phyloP scores from a whole-genome alignment of 2,888 invertebrate genomes.

The Rugalucina vietnamica region DNA sequence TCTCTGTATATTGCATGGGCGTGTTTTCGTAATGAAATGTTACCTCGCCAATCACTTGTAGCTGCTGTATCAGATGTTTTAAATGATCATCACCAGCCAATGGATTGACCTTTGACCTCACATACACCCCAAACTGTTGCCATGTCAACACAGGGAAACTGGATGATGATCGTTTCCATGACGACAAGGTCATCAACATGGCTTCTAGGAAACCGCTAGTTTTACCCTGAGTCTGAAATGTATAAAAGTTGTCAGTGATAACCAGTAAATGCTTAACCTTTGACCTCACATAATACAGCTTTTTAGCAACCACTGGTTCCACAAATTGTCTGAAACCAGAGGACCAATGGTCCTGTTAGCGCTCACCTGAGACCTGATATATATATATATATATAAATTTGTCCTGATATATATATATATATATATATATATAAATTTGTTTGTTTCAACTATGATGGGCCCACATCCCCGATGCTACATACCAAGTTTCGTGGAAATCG shows the following conservation, averaged over 20 bases:
- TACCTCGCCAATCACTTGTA: constrained; percentile 89
- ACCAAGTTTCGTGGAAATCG: too few relatives aligned
- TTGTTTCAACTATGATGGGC: too few relatives aligned
- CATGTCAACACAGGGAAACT: constrained; percentile 88
- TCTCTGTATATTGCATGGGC: neutral
- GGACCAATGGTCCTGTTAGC: too few relatives aligned
- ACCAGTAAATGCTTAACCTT: neutral
- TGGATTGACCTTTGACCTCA: constrained; percentile 87
- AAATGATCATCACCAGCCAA: constrained; percentile 88
- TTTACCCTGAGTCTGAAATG: constrained; percentile 84
- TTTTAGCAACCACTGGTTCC: too few relatives aligned
- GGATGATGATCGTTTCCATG: constrained; percentile 85
- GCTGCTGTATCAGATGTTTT: constrained; percentile 87
- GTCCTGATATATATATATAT: too few relatives aligned
- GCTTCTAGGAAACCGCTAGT: constrained; percentile 87
- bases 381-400: too few relatives aligned
- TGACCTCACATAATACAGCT: too few relatives aligned
- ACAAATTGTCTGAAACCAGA: too few relatives aligned
- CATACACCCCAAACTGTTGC: constrained; percentile 86
- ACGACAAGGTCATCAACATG: constrained; percentile 85
- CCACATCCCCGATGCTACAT: too few relatives aligned
- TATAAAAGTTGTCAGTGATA: neutral
- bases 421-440: too few relatives aligned
- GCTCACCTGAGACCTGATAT: too few relatives aligned
- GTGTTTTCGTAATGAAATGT: neutral